phyloP scores from a whole-genome alignment of 2,888 invertebrate genomes.

The Himalopsyche tibetana region DNA sequence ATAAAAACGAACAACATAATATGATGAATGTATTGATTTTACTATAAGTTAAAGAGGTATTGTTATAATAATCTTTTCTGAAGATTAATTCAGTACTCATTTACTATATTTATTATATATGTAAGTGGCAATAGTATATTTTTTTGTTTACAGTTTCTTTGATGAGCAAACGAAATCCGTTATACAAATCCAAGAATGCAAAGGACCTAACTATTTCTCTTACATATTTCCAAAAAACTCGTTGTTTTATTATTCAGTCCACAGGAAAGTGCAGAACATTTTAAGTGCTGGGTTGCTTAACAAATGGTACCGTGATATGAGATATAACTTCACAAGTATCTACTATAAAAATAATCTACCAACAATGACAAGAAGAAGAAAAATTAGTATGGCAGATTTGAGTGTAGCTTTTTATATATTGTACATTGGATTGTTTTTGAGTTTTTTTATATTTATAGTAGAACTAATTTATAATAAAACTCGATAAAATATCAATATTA shows the following conservation, averaged over 20 bases:
- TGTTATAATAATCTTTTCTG: no score
- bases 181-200: not conserved
- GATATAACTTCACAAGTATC: constrained; percentile 5
- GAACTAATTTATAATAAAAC: not conserved
- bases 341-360: not conserved
- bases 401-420: constrained; percentile 1
- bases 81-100: no score
- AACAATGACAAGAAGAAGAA: not conserved
- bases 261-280: constrained; percentile 61
- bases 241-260: constrained; percentile 62
- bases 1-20: no score
- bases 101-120: not conserved
- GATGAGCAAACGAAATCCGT: not conserved
- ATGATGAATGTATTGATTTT: no score
- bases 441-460: not conserved
- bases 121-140: not conserved
- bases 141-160: constrained; percentile 6
- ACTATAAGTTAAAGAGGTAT: no score
- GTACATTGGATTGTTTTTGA: not conserved
- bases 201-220: constrained; percentile 42
- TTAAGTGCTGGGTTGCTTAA: constrained; percentile 61
- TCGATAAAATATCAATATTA: not conserved
- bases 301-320: constrained; percentile 64
- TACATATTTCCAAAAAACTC: constrained; percentile 66
- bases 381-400: not conserved